phyloP scores from a whole-genome alignment of 2,113 vertebrate genomes.

The Gallinago jamesoni region DNA sequence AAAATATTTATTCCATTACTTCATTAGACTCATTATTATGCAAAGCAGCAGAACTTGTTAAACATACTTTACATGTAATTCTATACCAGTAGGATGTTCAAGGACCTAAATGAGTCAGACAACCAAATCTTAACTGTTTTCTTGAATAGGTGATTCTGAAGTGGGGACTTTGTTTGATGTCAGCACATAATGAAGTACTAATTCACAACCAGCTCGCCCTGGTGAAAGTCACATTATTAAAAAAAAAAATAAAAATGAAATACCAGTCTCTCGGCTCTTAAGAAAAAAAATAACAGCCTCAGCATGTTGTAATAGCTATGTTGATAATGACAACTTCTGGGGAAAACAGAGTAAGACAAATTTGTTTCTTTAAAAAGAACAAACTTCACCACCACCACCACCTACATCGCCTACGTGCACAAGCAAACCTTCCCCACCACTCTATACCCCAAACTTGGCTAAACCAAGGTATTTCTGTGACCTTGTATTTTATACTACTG shows the following conservation, averaged over 20 bases:
- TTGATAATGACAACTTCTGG: background rate
- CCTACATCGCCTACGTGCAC: fast-evolving
- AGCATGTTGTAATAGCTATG: background rate
- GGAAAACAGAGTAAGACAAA: background rate
- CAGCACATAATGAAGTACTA: slow-evolving; percentile 13
- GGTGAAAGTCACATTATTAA: background rate
- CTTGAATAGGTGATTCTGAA: slow-evolving; percentile 7
- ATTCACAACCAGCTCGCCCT: background rate
- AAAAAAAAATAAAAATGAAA: background rate
- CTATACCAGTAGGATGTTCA: background rate
- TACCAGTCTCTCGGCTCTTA: background rate
- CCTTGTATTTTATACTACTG: background rate
- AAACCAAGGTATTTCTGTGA: fast-evolving
- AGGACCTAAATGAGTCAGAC: slow-evolving; percentile 27
- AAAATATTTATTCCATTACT: slow-evolving; percentile 1
- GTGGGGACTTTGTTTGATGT: background rate
- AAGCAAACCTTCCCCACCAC: background rate
- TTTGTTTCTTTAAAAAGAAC: background rate
- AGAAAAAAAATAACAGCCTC: background rate
- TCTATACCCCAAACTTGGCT: fast-evolving
- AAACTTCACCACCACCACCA: background rate
- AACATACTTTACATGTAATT: background rate
- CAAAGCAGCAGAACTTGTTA: slow-evolving; percentile 5
- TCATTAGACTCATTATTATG: background rate
- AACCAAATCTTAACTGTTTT: slow-evolving; percentile 13